Percentiles rank a stretch among this genome's conserved stretches.
phyloP scores from a whole-genome alignment of 2,888 invertebrate species.

The Amiota mariae region DNA sequence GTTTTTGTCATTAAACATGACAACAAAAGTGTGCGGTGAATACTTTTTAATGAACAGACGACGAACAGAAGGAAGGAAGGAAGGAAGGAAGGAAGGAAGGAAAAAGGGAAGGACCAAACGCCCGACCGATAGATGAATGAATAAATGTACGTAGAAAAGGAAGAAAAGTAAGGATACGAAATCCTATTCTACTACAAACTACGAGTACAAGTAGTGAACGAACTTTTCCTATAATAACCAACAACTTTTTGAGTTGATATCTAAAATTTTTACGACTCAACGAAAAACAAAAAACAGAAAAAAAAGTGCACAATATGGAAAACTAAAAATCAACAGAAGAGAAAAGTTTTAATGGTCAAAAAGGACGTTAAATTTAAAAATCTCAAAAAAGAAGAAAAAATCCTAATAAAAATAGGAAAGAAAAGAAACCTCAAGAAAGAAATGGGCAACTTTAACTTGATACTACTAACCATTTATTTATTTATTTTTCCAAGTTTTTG shows the following conservation, averaged over 20 bases:
- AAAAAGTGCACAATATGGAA: background rate
- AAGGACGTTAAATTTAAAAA: constrained; percentile 7
- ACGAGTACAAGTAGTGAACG: background rate
- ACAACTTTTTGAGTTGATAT: constrained; percentile 11
- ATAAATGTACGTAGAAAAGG: background rate
- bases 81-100: background rate
- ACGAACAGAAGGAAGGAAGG: background rate
- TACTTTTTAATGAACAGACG: no score
- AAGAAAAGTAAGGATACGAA: background rate
- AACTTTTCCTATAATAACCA: constrained; percentile 22
- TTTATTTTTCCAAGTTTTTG: no score
- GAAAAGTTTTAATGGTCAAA: constrained; percentile 11
- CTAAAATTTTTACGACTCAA: background rate
- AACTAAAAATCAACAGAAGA: background rate
- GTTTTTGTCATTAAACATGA: constrained; percentile 7
- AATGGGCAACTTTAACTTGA: background rate
- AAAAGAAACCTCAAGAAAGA: background rate
- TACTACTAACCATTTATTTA: no score
- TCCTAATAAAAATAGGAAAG: background rate
- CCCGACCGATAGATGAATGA: background rate
- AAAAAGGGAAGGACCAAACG: background rate
- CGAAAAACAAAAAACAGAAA: background rate
- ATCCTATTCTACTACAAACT: background rate
- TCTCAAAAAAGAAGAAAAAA: background rate
- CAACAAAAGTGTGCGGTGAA: no score